These are phyloP conservation scores for Lithosia quadra DNA, from an alignment of 2,888 invertebrate genomes.

Conservation along the genomic window DNA sequence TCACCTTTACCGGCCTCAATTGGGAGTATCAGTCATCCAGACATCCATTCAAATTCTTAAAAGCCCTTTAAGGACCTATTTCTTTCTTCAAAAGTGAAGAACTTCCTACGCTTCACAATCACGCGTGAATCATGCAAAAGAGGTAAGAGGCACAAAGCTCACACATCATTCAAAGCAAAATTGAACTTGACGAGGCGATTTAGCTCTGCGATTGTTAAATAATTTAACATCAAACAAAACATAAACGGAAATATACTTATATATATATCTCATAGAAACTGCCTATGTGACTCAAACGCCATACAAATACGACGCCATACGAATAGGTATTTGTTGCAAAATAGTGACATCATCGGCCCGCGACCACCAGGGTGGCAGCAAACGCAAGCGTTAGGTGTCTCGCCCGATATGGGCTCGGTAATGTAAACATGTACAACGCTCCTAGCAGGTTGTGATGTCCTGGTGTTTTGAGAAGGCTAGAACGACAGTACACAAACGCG, in stretches of 20 bases:
- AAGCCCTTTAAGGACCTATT: not conserved
- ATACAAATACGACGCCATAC: slow-evolving; percentile 17
- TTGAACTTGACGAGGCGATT: too few relatives aligned
- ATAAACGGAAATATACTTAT: slow-evolving; percentile 12
- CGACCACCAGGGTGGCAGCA: slow-evolving; percentile 78
- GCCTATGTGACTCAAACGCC: slow-evolving; percentile 28
- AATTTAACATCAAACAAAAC: not conserved
- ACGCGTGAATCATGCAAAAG: too few relatives aligned
- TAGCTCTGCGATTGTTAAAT: too few relatives aligned
- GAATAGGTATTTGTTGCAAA: slow-evolving; percentile 50
- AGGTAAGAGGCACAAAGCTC: too few relatives aligned
- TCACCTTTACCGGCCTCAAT: not conserved
- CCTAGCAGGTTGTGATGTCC: slow-evolving; percentile 63
- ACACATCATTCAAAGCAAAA: too few relatives aligned
- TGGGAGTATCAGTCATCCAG: not conserved
- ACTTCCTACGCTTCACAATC: too few relatives aligned
- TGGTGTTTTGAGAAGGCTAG: slow-evolving; percentile 47
- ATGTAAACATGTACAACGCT: slow-evolving; percentile 70
- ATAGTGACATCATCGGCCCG: slow-evolving; percentile 74
- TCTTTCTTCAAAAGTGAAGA: too few relatives aligned
- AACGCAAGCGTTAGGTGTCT: slow-evolving; percentile 61
- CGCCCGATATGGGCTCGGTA: slow-evolving; percentile 65
- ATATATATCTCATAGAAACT: slow-evolving; percentile 24
- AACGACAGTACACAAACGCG: slow-evolving; percentile 18
- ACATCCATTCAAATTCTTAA: too few relatives aligned